These are phyloP conservation scores for Trachelus stipa DNA, from an alignment of 2,888 invertebrate genomes.

Conservation along the genomic window DNA sequence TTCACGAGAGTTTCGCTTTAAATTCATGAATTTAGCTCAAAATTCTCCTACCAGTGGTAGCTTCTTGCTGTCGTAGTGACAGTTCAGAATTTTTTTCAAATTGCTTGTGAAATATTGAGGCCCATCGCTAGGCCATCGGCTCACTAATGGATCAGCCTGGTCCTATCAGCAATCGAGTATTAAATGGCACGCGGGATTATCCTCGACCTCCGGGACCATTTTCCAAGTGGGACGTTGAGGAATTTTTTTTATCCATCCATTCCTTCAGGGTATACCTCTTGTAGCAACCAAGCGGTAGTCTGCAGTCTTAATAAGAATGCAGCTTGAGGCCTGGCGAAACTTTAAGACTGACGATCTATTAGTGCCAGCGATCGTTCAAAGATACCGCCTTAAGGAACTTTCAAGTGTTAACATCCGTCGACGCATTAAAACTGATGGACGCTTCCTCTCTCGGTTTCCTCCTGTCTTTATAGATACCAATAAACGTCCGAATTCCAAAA, in stretches of 20 bases:
- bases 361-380: constrained; percentile 17
- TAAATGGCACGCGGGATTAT: constrained; percentile 15
- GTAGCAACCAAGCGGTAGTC: background rate
- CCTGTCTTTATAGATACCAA: no score
- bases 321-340: no score
- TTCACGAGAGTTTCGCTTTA: no score
- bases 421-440: constrained; percentile 19
- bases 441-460: constrained; percentile 14
- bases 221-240: constrained; percentile 13
- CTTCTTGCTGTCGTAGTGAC: no score
- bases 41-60: no score
- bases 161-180: constrained; percentile 20
- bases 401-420: constrained; percentile 29
- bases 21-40: no score
- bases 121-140: constrained; percentile 8
- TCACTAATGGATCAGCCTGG: constrained; percentile 14
- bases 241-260: background rate
- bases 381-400: constrained; percentile 26
- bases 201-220: constrained; percentile 16
- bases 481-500: no score
- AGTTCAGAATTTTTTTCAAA: background rate
- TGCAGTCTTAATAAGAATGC: background rate
- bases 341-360: constrained; percentile 13
- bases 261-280: no score
- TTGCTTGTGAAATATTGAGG: background rate